phyloP scores from a whole-genome alignment of 2,888 invertebrate species.

The Cephalotes varians region DNA sequence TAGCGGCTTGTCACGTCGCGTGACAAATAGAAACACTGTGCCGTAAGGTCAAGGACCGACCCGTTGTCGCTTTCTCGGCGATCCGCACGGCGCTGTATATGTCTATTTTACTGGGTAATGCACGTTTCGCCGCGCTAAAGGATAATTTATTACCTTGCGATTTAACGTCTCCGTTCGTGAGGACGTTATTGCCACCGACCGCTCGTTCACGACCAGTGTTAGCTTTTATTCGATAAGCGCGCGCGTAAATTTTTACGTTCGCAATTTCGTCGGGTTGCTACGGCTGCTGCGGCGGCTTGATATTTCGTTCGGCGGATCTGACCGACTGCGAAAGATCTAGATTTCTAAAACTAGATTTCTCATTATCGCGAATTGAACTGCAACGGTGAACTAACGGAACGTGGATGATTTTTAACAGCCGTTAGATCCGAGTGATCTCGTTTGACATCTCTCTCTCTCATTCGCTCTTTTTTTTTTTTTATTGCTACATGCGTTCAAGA shows the following conservation, averaged over 20 bases:
- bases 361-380: constrained; percentile 13
- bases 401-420: not conserved
- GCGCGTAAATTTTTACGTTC: not conserved
- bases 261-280: not conserved
- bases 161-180: constrained; percentile 27
- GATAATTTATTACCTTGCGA: constrained; percentile 44
- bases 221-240: constrained; percentile 8
- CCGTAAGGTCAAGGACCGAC: constrained; percentile 72
- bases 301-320: not conserved
- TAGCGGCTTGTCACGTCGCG: constrained; percentile 62
- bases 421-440: not conserved
- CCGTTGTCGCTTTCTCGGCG: constrained; percentile 58
- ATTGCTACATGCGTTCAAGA: not conserved
- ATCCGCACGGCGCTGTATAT: constrained; percentile 25
- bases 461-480: not conserved
- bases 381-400: constrained; percentile 6
- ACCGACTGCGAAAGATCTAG: not conserved
- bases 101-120: constrained; percentile 27
- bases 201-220: constrained; percentile 32
- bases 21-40: constrained; percentile 68
- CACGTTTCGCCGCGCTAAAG: constrained; percentile 12
- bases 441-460: no score
- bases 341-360: constrained; percentile 18
- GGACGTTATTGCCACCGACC: not conserved
- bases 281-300: not conserved